A percentile compares a stretch with the other conserved stretches of the same genome.
phyloP scores from a whole-genome alignment of 1,140 invertebrate genomes.

The Neuroterus valhalla region DNA sequence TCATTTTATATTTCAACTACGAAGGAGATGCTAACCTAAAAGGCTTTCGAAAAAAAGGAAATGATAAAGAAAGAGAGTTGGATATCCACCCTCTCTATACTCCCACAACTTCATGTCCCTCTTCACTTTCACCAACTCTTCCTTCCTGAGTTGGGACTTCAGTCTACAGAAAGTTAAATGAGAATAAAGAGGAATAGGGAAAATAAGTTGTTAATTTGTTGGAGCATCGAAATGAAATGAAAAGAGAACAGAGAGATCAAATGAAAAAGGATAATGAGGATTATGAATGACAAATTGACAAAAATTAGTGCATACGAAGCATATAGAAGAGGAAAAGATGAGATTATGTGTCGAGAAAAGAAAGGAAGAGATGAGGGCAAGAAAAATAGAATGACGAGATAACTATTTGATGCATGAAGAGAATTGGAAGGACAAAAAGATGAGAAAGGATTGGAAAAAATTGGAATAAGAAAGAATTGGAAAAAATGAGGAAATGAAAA shows the following conservation, averaged over 20 bases:
- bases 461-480: no score
- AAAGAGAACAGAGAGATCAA: neutral
- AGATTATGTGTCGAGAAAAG: no score
- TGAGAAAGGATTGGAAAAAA: no score
- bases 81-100: conserved; percentile 25
- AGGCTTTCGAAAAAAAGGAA: conserved; percentile 40
- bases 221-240: neutral
- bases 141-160: neutral
- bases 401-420: no score
- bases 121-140: conserved; percentile 26
- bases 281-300: no score
- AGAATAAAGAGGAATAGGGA: neutral
- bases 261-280: neutral
- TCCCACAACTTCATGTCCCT: conserved; percentile 25
- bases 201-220: neutral
- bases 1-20: conserved; percentile 71
- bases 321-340: no score
- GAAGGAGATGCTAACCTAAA: conserved; percentile 55
- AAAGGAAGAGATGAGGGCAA: no score
- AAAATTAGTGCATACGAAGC: no score
- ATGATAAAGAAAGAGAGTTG: conserved; percentile 28
- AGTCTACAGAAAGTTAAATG: neutral
- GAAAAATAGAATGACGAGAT: no score
- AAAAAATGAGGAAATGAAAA: no score
- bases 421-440: no score